These are phyloP conservation scores for Aphelenchoides fujianensis DNA, from an alignment of 1,140 invertebrate species.

Conservation along the genomic window DNA sequence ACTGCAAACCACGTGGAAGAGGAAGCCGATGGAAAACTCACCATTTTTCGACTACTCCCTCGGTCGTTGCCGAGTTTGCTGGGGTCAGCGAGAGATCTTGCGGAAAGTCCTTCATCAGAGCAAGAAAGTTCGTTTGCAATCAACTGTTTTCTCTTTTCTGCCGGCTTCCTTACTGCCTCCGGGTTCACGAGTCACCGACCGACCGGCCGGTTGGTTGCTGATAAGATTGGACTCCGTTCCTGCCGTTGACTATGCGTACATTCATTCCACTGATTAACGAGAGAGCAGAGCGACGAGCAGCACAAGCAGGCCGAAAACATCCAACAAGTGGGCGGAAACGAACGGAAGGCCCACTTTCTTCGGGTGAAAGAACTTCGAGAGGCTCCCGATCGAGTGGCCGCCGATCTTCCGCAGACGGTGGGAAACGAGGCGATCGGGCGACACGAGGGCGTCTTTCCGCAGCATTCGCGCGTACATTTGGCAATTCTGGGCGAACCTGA, in stretches of 20 bases:
- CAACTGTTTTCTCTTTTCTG: too few species aligned
- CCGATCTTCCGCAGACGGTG: not conserved
- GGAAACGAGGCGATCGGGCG: not conserved
- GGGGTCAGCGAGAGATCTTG: too few species aligned
- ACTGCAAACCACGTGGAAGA: too few species aligned
- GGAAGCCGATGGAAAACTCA: too few species aligned
- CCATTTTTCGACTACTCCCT: too few species aligned
- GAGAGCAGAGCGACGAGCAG: not conserved
- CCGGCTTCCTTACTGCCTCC: too few species aligned
- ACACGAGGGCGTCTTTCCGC: not conserved
- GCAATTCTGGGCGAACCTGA: not conserved
- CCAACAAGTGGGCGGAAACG: not conserved
- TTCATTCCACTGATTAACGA: not conserved
- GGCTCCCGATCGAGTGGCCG: not conserved
- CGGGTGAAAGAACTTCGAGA: conserved; percentile 1
- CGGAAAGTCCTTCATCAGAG: too few species aligned
- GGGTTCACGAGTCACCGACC: too few species aligned
- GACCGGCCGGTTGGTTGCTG: not conserved
- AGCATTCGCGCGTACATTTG: not conserved
- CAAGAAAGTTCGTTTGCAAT: too few species aligned
- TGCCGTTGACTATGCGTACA: not conserved
- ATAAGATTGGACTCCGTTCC: too few species aligned
- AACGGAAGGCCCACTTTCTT: not conserved
- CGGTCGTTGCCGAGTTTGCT: too few species aligned
- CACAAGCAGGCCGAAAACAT: not conserved